Percentiles rank a stretch among this genome's conserved stretches.
These are phyloP conservation scores for Babylonia areolata DNA, from an alignment of 1,140 invertebrate genomes.

Conservation along the genomic window DNA sequence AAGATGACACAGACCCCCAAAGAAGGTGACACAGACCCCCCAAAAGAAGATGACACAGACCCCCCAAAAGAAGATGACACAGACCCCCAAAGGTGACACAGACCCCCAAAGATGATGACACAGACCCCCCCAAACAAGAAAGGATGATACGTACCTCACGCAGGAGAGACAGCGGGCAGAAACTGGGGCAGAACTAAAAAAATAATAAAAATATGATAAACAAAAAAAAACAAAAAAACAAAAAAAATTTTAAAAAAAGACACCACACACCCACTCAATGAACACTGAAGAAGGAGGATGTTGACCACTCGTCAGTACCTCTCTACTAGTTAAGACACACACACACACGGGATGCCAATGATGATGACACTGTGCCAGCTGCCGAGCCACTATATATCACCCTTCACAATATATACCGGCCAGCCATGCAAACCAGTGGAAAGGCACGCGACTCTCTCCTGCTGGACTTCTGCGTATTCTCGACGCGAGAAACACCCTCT, in stretches of 20 bases:
- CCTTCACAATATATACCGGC: background rate
- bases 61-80: background rate
- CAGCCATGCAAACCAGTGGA: background rate
- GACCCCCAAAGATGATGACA: background rate
- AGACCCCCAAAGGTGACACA: background rate
- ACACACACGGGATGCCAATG: background rate
- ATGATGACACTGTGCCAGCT: background rate
- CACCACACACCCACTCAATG: background rate
- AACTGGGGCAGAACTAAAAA: background rate
- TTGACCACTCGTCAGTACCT: background rate
- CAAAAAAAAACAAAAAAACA: background rate
- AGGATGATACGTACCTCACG: background rate
- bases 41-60: background rate
- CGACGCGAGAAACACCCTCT: slow-evolving; percentile 17
- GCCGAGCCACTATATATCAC: background rate
- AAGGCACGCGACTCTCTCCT: background rate
- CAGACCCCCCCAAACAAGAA: background rate
- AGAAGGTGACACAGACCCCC: too few relatives aligned
- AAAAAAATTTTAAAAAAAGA: background rate
- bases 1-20: too few relatives aligned
- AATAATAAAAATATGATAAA: background rate
- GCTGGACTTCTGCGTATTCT: background rate
- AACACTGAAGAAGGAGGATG: background rate
- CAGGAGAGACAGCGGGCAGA: background rate
- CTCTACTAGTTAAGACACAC: background rate